Conservation (phyloP, 2,113 vertebrate species). For the Dolichotis patagonum region DNA sequence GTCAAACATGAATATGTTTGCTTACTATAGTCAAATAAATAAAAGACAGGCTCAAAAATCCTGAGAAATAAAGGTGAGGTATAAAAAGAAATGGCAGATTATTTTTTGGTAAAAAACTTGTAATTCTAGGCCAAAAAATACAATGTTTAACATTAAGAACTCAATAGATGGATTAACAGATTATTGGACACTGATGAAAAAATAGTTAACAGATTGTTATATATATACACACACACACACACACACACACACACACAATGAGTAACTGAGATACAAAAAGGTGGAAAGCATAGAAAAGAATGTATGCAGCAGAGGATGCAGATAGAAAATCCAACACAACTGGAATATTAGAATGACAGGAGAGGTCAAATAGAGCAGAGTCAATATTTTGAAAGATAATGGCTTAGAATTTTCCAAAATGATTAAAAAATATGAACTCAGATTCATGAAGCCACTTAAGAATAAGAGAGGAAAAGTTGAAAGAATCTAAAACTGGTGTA, state of each 20-base stretch:
- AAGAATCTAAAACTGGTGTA: neutral
- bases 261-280: neutral
- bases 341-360: neutral
- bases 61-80: neutral
- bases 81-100: neutral
- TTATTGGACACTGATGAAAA: neutral
- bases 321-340: neutral
- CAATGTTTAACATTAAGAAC: neutral
- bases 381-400: neutral
- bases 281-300: neutral
- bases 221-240: too few species aligned
- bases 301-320: neutral
- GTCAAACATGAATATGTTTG: neutral
- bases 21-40: neutral
- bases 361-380: neutral
- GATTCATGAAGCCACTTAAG: neutral
- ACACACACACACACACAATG: too few species aligned
- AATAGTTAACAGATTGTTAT: neutral
- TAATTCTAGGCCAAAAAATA: neutral
- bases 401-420: neutral
- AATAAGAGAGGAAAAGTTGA: neutral
- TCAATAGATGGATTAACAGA: neutral
- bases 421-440: neutral
- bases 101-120: neutral
- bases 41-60: neutral